Evolutionary conservation across 2,113 vertebrate species (phyloP).

Genomic region (Gymnorhina tibicen): DNA sequence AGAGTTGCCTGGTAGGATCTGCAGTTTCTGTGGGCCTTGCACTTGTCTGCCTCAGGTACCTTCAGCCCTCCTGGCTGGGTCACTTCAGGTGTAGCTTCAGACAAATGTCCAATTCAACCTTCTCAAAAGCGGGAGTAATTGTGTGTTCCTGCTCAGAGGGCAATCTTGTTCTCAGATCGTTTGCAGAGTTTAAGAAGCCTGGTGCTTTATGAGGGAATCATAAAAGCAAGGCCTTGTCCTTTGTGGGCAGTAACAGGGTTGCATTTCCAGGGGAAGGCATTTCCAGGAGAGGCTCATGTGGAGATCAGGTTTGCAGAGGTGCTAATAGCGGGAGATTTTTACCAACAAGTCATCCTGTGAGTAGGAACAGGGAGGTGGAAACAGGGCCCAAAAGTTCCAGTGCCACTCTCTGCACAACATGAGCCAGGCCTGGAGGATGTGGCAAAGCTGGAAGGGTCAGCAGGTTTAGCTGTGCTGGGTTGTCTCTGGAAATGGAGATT

Average conservation of each 20-base stretch:
- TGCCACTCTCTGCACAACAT: accelerated
- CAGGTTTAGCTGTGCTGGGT: neutral
- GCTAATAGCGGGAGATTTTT: neutral
- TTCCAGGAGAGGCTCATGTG: neutral
- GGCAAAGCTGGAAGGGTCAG: neutral
- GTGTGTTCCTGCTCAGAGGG: neutral
- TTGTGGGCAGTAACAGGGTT: neutral
- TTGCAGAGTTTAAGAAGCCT: neutral
- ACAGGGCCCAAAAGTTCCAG: neutral
- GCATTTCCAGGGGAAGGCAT: neutral
- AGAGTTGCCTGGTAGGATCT: neutral
- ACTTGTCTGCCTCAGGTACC: neutral
- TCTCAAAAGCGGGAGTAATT: neutral
- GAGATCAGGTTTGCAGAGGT: neutral
- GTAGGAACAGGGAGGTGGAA: neutral
- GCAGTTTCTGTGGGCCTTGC: neutral
- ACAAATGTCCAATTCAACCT: neutral
- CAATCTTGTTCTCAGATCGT: neutral
- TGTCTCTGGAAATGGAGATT: neutral
- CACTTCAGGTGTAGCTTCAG: neutral
- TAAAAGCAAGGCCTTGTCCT: neutral
- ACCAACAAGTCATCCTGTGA: neutral
- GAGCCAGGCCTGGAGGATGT: neutral
- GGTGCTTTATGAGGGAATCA: accelerated
- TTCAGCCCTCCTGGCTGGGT: neutral